Evolutionary conservation across 2,888 invertebrate genomes (phyloP).

Genomic region (Ptilodon capucinus): DNA sequence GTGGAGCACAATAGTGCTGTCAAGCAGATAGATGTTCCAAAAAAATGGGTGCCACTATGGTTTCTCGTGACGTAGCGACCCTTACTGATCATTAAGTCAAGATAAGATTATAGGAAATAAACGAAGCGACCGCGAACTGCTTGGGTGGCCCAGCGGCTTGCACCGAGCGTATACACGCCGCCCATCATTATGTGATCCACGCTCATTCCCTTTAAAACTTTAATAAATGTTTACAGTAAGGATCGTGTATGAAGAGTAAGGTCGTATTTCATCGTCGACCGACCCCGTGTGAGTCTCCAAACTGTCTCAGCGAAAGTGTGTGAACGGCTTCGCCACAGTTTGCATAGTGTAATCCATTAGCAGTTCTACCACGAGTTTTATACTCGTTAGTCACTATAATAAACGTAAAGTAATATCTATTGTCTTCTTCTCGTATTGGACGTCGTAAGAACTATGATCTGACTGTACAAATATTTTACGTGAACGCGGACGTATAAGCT

Average conservation of each 20-base stretch:
- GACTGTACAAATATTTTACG: too few species aligned
- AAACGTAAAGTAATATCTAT: too few species aligned
- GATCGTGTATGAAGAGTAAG: slow-evolving; percentile 27
- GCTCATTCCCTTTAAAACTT: slow-evolving; percentile 23
- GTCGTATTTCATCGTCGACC: slow-evolving; percentile 43
- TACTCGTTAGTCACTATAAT: too few species aligned
- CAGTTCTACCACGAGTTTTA: too few species aligned
- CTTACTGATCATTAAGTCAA: slow-evolving; percentile 57
- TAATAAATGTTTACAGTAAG: slow-evolving; percentile 13
- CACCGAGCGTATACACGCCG: slow-evolving; percentile 49
- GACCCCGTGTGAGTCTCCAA: slow-evolving; percentile 52
- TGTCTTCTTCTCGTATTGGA: too few species aligned
- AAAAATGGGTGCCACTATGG: neutral
- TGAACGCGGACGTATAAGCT: too few species aligned
- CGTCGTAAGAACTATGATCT: too few species aligned
- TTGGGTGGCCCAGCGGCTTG: slow-evolving; percentile 65
- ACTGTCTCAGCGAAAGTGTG: slow-evolving; percentile 80
- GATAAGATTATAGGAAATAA: slow-evolving; percentile 73
- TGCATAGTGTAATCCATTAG: slow-evolving; percentile 72
- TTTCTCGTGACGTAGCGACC: slow-evolving; percentile 28
- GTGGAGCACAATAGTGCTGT: neutral
- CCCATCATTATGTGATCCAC: slow-evolving; percentile 53
- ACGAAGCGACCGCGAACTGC: slow-evolving; percentile 51
- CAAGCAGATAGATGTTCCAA: neutral
- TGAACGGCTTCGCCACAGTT: slow-evolving; percentile 56